Conservation (phyloP, 2,888 invertebrate species). For the Osmoderma eremita region DNA sequence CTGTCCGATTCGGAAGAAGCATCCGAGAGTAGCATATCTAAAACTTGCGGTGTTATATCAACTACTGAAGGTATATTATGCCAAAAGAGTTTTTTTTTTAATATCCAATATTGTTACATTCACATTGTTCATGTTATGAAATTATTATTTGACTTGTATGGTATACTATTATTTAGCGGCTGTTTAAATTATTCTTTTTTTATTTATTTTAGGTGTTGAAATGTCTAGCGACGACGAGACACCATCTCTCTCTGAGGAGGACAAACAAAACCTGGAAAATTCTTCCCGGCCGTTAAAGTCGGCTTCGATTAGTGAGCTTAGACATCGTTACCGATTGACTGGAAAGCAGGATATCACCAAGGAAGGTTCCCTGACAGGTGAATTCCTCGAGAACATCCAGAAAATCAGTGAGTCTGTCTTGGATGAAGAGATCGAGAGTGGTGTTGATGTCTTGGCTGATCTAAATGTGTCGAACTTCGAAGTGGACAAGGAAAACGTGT, state of each 20-base stretch:
- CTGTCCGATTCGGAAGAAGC: conserved; percentile 73
- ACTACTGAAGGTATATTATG: conserved; percentile 59
- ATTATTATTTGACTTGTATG: too few species aligned
- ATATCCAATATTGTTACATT: too few species aligned
- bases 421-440: conserved; percentile 57
- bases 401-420: conserved; percentile 25
- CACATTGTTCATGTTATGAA: too few species aligned
- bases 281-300: conserved; percentile 34
- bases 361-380: conserved; percentile 52
- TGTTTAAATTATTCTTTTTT: conserved; percentile 4
- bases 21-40: conserved; percentile 63
- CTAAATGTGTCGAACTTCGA: conserved; percentile 39
- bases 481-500: conserved; percentile 41
- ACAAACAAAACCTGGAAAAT: conserved; percentile 47
- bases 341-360: conserved; percentile 43
- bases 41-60: conserved; percentile 60
- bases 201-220: conserved; percentile 59
- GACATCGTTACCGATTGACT: conserved; percentile 53
- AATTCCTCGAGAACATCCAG: conserved; percentile 37
- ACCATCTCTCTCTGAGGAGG: conserved; percentile 55
- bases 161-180: too few species aligned
- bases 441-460: conserved; percentile 59
- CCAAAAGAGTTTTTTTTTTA: not conserved
- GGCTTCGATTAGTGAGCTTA: conserved; percentile 44
- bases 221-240: conserved; percentile 64